Conservation (phyloP, 2,797 vertebrate genomes). For the Otolemur crassicaudatus region DNA sequence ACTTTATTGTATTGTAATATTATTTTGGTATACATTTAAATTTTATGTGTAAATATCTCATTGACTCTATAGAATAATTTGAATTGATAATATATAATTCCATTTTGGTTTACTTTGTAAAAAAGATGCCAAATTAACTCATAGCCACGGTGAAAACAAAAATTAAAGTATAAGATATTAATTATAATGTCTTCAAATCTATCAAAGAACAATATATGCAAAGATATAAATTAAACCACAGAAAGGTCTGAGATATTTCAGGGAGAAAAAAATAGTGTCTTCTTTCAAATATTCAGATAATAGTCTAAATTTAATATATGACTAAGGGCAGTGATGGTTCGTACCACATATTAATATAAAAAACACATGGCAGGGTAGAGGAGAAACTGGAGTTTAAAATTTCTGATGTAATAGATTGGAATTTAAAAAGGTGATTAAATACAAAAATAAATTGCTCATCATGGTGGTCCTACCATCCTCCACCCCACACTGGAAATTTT, state of each 20-base stretch:
- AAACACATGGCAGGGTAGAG: not conserved
- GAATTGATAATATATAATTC: not conserved
- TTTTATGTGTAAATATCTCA: not conserved
- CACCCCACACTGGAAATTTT: not conserved
- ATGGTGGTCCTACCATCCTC: not conserved
- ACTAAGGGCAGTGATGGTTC: accelerated
- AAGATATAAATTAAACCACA: not conserved
- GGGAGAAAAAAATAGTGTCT: not conserved
- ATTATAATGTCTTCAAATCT: not conserved
- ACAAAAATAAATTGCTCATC: not conserved
- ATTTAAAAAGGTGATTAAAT: not conserved
- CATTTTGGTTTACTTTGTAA: not conserved
- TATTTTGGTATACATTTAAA: not conserved
- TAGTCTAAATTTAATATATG: not conserved
- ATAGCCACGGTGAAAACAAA: not conserved
- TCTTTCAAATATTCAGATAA: not conserved
- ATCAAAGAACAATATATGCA: not conserved
- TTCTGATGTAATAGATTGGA: not conserved
- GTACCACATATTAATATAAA: not conserved
- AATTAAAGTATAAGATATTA: not conserved
- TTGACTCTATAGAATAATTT: not conserved
- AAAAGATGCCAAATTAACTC: not conserved
- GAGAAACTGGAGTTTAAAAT: not conserved
- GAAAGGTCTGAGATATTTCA: not conserved
- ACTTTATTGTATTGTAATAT: not conserved